A percentile compares a stretch with the other conserved stretches of the same genome.
Conservation (phyloP, 1,140 invertebrate genomes). For the Babylonia areolata region DNA sequence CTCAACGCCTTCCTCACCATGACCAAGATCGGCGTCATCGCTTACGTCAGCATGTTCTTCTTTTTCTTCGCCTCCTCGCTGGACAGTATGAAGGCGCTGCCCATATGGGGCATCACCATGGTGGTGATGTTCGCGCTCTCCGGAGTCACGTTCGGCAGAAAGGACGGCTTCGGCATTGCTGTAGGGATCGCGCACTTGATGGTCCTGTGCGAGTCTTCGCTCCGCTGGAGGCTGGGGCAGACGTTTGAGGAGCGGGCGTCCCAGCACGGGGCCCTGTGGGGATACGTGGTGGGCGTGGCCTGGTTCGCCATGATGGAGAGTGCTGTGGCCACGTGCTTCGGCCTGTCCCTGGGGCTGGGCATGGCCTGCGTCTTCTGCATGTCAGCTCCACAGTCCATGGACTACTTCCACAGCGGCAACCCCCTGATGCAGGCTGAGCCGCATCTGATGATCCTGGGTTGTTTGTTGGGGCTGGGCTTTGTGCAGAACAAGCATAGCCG, state of each 20-base stretch:
- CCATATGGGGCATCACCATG: constrained; percentile 47
- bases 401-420: background rate
- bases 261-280: background rate
- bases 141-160: constrained; percentile 42
- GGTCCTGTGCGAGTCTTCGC: constrained; percentile 42
- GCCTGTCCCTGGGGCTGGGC: constrained; percentile 51
- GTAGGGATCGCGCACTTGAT: constrained; percentile 48
- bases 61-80: constrained; percentile 36
- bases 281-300: constrained; percentile 34
- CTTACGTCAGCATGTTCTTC: constrained; percentile 42
- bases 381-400: constrained; percentile 36
- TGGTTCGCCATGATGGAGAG: constrained; percentile 38
- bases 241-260: constrained; percentile 25
- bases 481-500: constrained; percentile 8
- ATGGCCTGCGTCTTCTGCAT: constrained; percentile 49
- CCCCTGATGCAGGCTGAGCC: constrained; percentile 35
- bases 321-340: constrained; percentile 42
- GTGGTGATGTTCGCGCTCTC: constrained; percentile 44
- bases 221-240: constrained; percentile 42
- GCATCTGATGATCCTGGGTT: constrained; percentile 39
- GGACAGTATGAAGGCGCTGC: background rate
- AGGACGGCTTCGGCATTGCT: constrained; percentile 58
- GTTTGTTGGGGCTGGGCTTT: constrained; percentile 31
- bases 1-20: constrained; percentile 45
- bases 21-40: constrained; percentile 44